Percentiles rank a stretch among this genome's conserved stretches.
Evolutionary conservation across 2,113 vertebrate genomes (phyloP).

Genomic region (Accipiter virgatus): DNA sequence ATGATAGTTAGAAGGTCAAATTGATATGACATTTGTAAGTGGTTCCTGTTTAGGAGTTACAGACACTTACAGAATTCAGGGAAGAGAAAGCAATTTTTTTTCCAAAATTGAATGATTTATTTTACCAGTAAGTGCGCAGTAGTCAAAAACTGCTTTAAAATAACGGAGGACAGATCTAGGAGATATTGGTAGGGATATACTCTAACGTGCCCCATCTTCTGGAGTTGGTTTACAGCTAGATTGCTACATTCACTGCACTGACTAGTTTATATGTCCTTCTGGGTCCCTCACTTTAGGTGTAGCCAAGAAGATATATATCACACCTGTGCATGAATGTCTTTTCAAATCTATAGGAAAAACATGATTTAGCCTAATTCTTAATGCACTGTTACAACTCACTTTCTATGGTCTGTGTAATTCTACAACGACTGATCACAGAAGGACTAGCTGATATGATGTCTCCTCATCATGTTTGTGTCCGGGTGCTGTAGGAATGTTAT

Average conservation of each 20-base stretch:
- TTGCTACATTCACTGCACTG: not conserved
- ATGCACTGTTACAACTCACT: not conserved
- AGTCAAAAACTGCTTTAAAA: not conserved
- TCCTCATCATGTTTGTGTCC: not conserved
- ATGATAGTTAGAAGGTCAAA: not conserved
- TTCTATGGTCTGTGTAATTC: not conserved
- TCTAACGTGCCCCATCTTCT: not conserved
- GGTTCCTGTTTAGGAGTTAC: not conserved
- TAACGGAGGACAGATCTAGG: not conserved
- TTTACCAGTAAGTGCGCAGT: not conserved
- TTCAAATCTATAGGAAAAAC: not conserved
- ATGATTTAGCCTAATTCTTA: not conserved
- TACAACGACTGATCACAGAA: not conserved
- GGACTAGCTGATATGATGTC: not conserved
- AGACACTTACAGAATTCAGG: not conserved
- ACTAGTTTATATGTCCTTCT: not conserved
- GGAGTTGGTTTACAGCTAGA: not conserved
- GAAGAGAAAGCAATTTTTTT: not conserved
- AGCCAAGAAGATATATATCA: not conserved
- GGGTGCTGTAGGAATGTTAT: not conserved
- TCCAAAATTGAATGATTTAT: not conserved
- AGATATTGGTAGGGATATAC: accelerated
- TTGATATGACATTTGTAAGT: not conserved
- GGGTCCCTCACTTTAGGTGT: not conserved
- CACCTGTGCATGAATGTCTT: not conserved